Conservation (phyloP, 2,888 invertebrate genomes). For the Horisme vitalbata region DNA sequence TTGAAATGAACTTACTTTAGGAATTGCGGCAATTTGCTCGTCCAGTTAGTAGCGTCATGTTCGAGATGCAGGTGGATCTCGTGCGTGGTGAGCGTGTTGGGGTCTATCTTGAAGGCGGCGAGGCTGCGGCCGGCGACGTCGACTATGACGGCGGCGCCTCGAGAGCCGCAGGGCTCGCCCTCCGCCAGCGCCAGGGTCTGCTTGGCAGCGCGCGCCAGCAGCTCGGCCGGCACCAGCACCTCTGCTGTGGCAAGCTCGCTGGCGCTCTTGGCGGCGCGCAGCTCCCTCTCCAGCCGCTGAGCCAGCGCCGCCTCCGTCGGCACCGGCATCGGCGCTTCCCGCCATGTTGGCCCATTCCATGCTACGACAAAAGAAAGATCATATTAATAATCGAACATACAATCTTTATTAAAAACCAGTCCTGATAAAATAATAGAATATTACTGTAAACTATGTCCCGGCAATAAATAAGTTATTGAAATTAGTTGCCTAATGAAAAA, state of each 20-base stretch:
- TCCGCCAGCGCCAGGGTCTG: constrained; percentile 93
- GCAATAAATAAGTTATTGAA: no score
- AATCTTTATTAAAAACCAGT: background rate
- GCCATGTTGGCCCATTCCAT: constrained; percentile 75
- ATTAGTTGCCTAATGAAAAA: background rate
- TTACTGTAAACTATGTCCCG: no score
- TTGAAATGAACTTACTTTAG: constrained; percentile 88
- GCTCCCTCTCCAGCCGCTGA: constrained; percentile 88
- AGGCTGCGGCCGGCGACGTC: constrained; percentile 91
- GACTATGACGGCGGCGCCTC: constrained; percentile 93
- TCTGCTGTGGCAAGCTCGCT: constrained; percentile 91
- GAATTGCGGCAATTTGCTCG: constrained; percentile 93
- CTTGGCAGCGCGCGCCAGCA: constrained; percentile 89
- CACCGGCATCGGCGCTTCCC: constrained; percentile 75
- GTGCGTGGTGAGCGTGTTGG: constrained; percentile 93
- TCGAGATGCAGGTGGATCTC: constrained; percentile 94
- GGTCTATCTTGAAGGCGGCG: constrained; percentile 93
- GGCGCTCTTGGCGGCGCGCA: constrained; percentile 91
- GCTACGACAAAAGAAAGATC: constrained; percentile 62
- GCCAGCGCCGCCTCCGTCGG: constrained; percentile 87
- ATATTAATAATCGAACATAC: constrained; percentile 36
- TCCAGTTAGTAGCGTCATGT: constrained; percentile 94
- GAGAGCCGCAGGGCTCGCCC: constrained; percentile 94
- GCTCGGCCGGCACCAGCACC: constrained; percentile 92
- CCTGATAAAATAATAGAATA: no score